Evolutionary conservation across 1,140 invertebrate genomes (phyloP), one percentile per base, ranked within the genome.

Genomic region (Trypoxylus dichotomus): DNA sequence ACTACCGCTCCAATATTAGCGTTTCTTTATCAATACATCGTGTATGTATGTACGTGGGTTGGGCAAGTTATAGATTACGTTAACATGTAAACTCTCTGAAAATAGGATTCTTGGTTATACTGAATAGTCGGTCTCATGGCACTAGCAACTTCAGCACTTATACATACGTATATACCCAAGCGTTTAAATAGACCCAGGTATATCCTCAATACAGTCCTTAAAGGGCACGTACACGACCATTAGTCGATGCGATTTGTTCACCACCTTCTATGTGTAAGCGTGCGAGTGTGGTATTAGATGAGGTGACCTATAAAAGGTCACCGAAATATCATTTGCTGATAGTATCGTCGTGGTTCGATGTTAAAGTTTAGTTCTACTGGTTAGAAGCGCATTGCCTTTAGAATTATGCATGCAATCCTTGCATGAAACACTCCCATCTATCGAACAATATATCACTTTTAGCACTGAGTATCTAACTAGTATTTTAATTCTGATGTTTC

Each of bases 241-340:
- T 24, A 68, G 6, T 68, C 13, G 10, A 24, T 27, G 27, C 24
- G 25, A 68, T 68, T 68, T 54, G 60, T 68, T 27, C 60, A 8
- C 11, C 21, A 68, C 60, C 60, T 13, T 68, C 60, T 68, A 68
- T 68, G 27, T 68, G 27, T 68, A 68, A 68, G 60, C 27, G 60
- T 68, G 60, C 60, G 24, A 68, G 24, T 68, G 24, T 27, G 60
- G 60, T 29, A 68, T 68, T 68, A 68, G 60, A 29, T 27, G 60
- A 29, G 27, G 24, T 68, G 60, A 29, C 27, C 60, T 68, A 68
- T 7, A 29, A 68, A 68, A 68, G 60, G 60, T 68, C 60, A 24
- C 60, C 27, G 27, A 68, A 68, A 68, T 68, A 68, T 68, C 60
- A 68, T 68, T 68, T 68, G 24, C 60, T 21, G 60, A 68, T 68